A percentile compares a stretch with the other conserved stretches of the same genome.
Evolutionary conservation across 1,140 invertebrate genomes (phyloP).

Genomic region (Atta cephalotes): DNA sequence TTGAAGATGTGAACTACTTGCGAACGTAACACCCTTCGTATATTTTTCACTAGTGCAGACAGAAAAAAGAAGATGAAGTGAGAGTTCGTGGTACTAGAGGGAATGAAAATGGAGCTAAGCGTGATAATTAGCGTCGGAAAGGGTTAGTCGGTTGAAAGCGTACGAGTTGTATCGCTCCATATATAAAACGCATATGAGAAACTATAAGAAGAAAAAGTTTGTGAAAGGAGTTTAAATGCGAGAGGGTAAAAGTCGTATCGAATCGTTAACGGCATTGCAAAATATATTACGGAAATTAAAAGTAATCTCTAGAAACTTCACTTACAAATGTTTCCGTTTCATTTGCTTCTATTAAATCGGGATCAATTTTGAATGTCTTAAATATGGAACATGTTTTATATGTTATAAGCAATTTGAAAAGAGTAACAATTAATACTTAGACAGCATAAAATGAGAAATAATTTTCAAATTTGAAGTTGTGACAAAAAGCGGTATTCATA

Average conservation of each 20-base stretch:
- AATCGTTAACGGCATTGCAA: background rate
- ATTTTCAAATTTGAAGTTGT: background rate
- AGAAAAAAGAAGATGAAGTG: constrained; percentile 58
- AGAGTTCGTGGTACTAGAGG: constrained; percentile 47
- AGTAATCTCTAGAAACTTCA: background rate
- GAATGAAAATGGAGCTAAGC: constrained; percentile 75
- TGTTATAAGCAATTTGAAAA: background rate
- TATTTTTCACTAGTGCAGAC: constrained; percentile 68
- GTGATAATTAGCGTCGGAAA: constrained; percentile 83
- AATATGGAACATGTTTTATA: background rate
- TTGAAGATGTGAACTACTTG: constrained; percentile 72
- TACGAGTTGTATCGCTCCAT: constrained; percentile 60
- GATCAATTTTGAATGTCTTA: background rate
- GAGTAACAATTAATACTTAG: background rate
- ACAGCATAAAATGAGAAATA: background rate
- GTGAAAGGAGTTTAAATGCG: background rate
- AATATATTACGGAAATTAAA: constrained; percentile 3
- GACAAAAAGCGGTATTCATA: background rate
- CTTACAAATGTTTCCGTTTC: background rate
- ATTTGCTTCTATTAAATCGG: background rate
- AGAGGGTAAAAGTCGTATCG: background rate
- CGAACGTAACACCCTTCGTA: constrained; percentile 72
- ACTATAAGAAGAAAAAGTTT: background rate
- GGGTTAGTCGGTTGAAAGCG: constrained; percentile 64
- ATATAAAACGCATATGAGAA: constrained; percentile 48